Evolutionary conservation across 2,797 vertebrate species (phyloP).

Genomic region (Mareca strepera): DNA sequence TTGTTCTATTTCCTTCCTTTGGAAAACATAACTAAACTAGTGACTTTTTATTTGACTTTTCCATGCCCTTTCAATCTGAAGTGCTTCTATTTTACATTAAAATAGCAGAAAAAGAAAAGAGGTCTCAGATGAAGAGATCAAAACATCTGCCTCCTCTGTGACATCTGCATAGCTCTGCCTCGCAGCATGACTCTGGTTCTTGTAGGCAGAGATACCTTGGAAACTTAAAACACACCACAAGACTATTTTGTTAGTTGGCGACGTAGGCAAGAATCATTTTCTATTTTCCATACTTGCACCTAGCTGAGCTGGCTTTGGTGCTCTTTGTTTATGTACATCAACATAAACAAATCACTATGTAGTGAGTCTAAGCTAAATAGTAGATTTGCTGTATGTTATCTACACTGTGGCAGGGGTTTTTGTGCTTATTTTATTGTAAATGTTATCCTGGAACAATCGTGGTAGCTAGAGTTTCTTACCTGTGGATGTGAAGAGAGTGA

Average conservation of each 20-base stretch:
- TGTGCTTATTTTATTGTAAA: background rate
- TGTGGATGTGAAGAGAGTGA: background rate
- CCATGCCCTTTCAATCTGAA: background rate
- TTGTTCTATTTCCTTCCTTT: background rate
- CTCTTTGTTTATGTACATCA: too few species aligned
- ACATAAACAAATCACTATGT: background rate
- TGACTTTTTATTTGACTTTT: background rate
- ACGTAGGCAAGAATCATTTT: background rate
- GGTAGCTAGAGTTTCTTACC: background rate
- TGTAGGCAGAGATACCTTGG: background rate
- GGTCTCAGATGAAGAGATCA: background rate
- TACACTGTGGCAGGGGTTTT: background rate
- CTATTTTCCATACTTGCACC: background rate
- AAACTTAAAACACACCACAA: background rate
- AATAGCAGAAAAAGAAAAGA: background rate
- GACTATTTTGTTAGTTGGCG: background rate
- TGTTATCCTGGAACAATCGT: background rate
- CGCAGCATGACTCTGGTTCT: background rate
- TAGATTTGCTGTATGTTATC: background rate
- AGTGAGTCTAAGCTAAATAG: rapidly evolving
- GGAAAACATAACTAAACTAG: background rate
- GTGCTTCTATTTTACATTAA: background rate
- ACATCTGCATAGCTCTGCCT: background rate
- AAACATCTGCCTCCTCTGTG: background rate
- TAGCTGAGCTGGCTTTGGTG: background rate